These are phyloP conservation scores for Peromyscus eremicus DNA, from an alignment of 2,797 vertebrate species.

Conservation along the genomic window DNA sequence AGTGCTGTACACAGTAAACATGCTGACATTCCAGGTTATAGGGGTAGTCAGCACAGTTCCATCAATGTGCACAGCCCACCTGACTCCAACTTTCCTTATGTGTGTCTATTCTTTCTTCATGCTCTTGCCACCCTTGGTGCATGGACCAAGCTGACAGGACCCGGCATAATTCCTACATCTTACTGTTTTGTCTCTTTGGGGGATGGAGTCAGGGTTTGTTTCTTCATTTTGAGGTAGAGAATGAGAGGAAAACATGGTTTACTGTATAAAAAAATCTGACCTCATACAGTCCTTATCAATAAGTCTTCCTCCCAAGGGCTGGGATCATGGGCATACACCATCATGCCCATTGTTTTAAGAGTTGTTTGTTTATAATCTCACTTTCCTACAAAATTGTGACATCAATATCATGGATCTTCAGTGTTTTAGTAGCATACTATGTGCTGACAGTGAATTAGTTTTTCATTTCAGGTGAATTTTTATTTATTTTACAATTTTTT, in stretches of 20 bases:
- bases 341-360: background rate
- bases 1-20: too few relatives aligned
- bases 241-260: background rate
- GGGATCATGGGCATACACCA: too few relatives aligned
- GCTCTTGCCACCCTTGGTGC: too few relatives aligned
- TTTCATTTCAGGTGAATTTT: background rate
- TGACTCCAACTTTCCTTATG: too few relatives aligned
- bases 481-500: constrained; percentile 12
- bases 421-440: background rate
- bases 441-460: background rate
- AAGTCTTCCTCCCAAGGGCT: too few relatives aligned
- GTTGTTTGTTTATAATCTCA: background rate
- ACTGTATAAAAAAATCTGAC: background rate
- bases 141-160: too few relatives aligned
- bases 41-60: too few relatives aligned
- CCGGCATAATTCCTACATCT: background rate
- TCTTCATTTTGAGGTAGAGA: background rate
- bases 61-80: too few relatives aligned
- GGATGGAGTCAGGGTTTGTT: background rate
- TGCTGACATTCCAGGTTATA: too few relatives aligned
- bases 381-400: constrained; percentile 9
- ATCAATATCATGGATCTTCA: constrained; percentile 6
- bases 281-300: too few relatives aligned
- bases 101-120: background rate
- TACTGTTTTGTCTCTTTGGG: background rate